Evolutionary conservation across 2,797 vertebrate genomes (phyloP).

Genomic region (Okamejei kenojei): DNA sequence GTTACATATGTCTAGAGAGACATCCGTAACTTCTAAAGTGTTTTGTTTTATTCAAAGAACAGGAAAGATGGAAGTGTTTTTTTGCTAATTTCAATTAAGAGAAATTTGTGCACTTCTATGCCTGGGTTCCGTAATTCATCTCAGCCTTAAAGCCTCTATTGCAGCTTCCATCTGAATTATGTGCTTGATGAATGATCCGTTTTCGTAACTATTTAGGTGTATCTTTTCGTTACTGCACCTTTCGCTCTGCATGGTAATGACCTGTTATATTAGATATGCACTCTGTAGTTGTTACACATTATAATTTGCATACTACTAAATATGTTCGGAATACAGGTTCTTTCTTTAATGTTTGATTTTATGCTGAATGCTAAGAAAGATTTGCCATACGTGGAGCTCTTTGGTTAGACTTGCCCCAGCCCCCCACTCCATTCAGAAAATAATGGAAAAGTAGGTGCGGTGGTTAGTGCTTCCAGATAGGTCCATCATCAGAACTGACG

Average conservation of each 20-base stretch:
- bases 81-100: background rate
- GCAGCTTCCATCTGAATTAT: background rate
- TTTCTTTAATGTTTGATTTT: background rate
- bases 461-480: background rate
- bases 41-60: slow-evolving; percentile 15
- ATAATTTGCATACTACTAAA: background rate
- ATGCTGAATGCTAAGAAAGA: background rate
- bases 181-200: background rate
- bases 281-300: background rate
- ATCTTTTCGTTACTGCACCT: slow-evolving; percentile 8
- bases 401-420: background rate
- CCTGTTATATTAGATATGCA: background rate
- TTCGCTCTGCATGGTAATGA: background rate
- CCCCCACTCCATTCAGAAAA: background rate
- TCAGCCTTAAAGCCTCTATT: background rate
- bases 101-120: background rate
- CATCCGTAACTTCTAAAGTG: background rate
- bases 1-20: background rate
- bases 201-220: background rate
- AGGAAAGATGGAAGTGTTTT: background rate
- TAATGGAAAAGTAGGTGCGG: background rate
- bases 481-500: background rate
- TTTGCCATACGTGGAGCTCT: background rate
- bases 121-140: background rate
- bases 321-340: background rate